These are phyloP conservation scores for Chaetorhynchus papuensis DNA, from an alignment of 2,113 vertebrate genomes.

Conservation along the genomic window DNA sequence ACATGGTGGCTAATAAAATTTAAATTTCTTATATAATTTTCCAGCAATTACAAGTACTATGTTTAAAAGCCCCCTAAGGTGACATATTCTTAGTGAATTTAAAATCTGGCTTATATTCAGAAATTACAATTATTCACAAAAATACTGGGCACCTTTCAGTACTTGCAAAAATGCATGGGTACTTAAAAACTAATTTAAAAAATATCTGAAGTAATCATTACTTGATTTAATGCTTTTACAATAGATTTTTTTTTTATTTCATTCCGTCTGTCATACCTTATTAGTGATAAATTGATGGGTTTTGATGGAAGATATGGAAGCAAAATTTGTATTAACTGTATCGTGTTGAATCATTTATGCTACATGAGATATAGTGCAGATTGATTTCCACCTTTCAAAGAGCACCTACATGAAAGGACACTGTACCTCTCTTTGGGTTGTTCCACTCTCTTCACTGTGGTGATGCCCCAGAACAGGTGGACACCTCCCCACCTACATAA, in stretches of 20 bases:
- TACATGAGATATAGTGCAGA: neutral
- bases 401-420: neutral
- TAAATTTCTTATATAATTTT: neutral
- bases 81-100: neutral
- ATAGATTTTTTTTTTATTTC: neutral
- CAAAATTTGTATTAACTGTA: neutral
- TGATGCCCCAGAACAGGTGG: neutral
- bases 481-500: neutral
- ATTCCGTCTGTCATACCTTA: neutral
- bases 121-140: neutral
- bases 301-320: neutral
- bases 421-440: neutral
- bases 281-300: neutral
- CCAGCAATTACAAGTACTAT: neutral
- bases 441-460: neutral
- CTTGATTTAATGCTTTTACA: neutral
- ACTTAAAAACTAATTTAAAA: neutral
- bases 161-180: neutral
- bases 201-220: neutral
- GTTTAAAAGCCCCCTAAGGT: neutral
- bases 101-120: neutral
- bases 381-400: neutral
- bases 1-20: neutral
- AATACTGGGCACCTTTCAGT: neutral
- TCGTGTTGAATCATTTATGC: neutral